These are phyloP conservation scores for Accipiter cooperii DNA, from an alignment of 2,113 vertebrate genomes.

Conservation along the genomic window DNA sequence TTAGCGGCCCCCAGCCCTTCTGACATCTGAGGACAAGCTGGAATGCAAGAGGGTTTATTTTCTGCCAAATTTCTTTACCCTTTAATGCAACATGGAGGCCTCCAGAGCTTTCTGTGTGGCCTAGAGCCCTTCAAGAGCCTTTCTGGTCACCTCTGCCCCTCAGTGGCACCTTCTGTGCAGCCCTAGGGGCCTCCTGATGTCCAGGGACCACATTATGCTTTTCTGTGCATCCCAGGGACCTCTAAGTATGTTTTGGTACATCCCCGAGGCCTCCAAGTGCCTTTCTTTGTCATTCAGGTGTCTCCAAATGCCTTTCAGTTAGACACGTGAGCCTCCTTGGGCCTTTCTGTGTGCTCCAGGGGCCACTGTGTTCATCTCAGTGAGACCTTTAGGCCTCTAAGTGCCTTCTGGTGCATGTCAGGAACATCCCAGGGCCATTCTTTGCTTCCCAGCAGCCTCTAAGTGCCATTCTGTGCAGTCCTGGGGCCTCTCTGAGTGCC, in stretches of 20 bases:
- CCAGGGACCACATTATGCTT: neutral
- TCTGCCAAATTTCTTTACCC: too few relatives aligned
- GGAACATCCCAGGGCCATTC: neutral
- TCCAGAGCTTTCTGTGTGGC: neutral
- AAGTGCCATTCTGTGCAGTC: neutral
- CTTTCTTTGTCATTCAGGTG: neutral
- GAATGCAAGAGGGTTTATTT: too few relatives aligned
- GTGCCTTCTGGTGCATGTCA: neutral
- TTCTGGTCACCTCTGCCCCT: neutral
- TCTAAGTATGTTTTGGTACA: neutral
- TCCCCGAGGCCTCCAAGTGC: neutral
- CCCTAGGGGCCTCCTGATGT: neutral
- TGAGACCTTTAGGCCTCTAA: neutral
- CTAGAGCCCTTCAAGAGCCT: neutral
- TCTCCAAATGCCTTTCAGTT: neutral
- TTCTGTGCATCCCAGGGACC: neutral
- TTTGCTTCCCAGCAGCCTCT: neutral
- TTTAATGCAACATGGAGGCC: too few relatives aligned
- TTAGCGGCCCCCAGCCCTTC: too few relatives aligned
- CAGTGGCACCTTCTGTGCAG: neutral
- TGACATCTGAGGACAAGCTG: too few relatives aligned
- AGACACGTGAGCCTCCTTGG: neutral
- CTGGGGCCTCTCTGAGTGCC: neutral
- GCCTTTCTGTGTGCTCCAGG: neutral
- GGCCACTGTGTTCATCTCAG: neutral